These are phyloP conservation scores for Vombatus ursinus DNA, from an alignment of 2,113 vertebrate genomes.

Conservation along the genomic window DNA sequence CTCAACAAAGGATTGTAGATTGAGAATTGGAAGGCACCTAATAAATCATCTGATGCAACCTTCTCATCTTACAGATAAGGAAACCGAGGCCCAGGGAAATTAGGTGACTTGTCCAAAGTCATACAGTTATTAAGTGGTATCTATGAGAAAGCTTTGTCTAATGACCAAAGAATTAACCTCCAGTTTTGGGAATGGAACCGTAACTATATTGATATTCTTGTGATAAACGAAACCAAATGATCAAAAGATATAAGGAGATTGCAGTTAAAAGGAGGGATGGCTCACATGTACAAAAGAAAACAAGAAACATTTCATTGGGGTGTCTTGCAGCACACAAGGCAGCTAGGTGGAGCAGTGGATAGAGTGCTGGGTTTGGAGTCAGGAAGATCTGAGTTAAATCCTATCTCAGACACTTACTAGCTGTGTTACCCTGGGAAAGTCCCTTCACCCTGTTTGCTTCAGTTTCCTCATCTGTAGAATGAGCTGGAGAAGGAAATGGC, in stretches of 20 bases:
- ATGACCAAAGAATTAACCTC: background rate
- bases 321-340: background rate
- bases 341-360: background rate
- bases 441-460: background rate
- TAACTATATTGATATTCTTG: background rate
- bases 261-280: background rate
- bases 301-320: background rate
- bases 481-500: background rate
- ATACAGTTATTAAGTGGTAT: background rate
- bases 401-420: background rate
- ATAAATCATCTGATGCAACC: background rate
- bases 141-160: background rate
- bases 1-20: background rate
- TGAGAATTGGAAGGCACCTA: background rate
- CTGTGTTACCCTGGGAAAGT: background rate
- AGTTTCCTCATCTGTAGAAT: background rate
- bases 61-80: background rate
- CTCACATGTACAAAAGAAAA: background rate
- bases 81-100: background rate
- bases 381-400: background rate
- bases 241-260: background rate
- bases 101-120: background rate
- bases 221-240: background rate
- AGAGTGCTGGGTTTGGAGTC: background rate
- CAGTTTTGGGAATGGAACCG: background rate